Evolutionary conservation across 2,888 invertebrate species (phyloP).

Genomic region (Acleris holmiana): DNA sequence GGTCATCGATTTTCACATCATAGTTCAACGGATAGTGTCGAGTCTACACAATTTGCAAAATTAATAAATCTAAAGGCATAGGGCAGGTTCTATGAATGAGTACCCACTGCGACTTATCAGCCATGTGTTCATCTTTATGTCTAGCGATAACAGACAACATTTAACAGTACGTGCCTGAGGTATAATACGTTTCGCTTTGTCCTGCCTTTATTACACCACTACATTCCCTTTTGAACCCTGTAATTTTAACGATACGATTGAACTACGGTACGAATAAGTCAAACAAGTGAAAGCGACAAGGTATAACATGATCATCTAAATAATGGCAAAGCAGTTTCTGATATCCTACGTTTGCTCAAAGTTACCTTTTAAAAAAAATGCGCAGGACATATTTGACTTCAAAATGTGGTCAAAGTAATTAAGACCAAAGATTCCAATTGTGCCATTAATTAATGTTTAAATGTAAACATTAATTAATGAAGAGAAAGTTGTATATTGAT

Average conservation of each 20-base stretch:
- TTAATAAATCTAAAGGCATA: slow-evolving; percentile 12
- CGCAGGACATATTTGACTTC: neutral
- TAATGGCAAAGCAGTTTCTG: neutral
- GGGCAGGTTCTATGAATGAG: slow-evolving; percentile 2
- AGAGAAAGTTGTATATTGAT: slow-evolving; percentile 26
- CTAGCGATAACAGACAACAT: slow-evolving; percentile 64
- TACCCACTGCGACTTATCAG: slow-evolving; percentile 65
- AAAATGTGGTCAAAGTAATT: slow-evolving; percentile 9
- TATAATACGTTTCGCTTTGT: neutral
- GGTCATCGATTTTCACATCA: neutral
- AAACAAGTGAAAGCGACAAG: too few relatives aligned
- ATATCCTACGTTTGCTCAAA: neutral
- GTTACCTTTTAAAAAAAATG: neutral
- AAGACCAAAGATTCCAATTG: slow-evolving; percentile 3
- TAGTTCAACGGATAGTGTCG: neutral
- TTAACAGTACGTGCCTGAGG: slow-evolving; percentile 46
- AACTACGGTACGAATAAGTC: too few relatives aligned
- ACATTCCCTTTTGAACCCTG: neutral
- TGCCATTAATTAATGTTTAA: neutral
- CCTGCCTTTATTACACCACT: neutral
- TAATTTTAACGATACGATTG: neutral
- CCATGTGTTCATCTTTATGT: slow-evolving; percentile 73
- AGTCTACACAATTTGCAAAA: slow-evolving; percentile 5
- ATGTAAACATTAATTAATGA: slow-evolving; percentile 17
- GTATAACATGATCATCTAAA: neutral